Evolutionary conservation across 2,113 vertebrate species (phyloP).

Genomic region (Phainopepla nitens): DNA sequence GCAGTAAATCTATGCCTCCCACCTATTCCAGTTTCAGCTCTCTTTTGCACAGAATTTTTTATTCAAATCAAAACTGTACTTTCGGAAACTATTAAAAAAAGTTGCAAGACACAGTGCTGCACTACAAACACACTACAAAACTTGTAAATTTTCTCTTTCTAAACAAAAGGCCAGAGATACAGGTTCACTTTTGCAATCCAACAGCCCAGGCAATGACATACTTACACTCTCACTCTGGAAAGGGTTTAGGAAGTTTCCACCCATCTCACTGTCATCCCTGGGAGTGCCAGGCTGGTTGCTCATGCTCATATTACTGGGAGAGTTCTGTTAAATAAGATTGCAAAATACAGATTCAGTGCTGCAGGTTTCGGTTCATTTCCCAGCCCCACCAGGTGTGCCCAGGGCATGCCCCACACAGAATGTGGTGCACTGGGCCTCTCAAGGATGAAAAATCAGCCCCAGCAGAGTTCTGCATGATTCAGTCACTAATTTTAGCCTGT

Average conservation of each 20-base stretch:
- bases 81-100: not conserved
- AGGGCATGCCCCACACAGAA: not conserved
- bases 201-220: conserved; percentile 12
- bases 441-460: not conserved
- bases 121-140: not conserved
- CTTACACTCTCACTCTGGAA: conserved; percentile 95
- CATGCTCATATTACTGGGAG: conserved; percentile 97
- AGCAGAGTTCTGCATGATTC: not conserved
- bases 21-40: not conserved
- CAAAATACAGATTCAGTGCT: conserved; percentile 18
- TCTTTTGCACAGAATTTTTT: not conserved
- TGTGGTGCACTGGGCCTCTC: not conserved
- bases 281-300: conserved; percentile 98
- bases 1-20: not conserved
- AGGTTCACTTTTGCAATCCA: not conserved
- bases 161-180: not conserved
- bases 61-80: not conserved
- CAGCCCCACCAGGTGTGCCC: not conserved
- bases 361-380: not conserved
- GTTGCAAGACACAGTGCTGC: not conserved
- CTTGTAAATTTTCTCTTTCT: not conserved
- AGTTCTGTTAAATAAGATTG: conserved; percentile 82
- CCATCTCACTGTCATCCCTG: conserved; percentile 95
- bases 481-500: not conserved
- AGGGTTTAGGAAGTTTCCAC: conserved; percentile 96